Conservation (phyloP, 2,113 vertebrate species). For the Ariopsis seemanni region DNA sequence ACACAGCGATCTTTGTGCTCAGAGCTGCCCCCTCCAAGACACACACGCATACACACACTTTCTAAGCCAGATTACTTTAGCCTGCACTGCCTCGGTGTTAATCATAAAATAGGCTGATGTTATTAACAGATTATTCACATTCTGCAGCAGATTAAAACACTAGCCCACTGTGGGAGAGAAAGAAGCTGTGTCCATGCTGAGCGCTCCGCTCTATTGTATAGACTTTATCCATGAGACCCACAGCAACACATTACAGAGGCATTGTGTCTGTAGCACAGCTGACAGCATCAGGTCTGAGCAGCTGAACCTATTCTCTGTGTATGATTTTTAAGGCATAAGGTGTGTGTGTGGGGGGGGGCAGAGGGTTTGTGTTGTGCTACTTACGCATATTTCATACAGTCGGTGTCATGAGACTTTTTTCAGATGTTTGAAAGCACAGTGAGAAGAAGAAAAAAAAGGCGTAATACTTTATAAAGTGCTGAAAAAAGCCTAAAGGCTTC, state of each 20-base stretch:
- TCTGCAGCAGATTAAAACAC: conserved; percentile 75
- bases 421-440: neutral
- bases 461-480: neutral
- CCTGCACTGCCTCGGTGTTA: conserved; percentile 59
- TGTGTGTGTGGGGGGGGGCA: neutral
- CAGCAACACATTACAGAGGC: neutral
- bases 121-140: conserved; percentile 78
- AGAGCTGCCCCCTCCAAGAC: conserved; percentile 12
- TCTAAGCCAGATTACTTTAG: conserved; percentile 51
- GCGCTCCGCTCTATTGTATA: neutral
- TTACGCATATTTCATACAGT: neutral
- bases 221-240: neutral
- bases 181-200: conserved; percentile 45
- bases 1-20: conserved; percentile 63
- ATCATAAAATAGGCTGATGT: conserved; percentile 69
- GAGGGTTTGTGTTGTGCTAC: neutral
- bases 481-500: neutral
- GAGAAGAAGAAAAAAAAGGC: conserved; percentile 8
- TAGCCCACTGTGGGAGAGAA: conserved; percentile 44
- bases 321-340: neutral
- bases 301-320: neutral
- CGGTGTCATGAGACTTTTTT: neutral
- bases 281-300: neutral
- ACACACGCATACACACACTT: conserved; percentile 19
- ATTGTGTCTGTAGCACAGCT: neutral